A percentile compares a stretch with the other conserved stretches of the same genome.
These are phyloP conservation scores for Nymphalis c-album DNA, from an alignment of 2,888 invertebrate species.

Conservation along the genomic window DNA sequence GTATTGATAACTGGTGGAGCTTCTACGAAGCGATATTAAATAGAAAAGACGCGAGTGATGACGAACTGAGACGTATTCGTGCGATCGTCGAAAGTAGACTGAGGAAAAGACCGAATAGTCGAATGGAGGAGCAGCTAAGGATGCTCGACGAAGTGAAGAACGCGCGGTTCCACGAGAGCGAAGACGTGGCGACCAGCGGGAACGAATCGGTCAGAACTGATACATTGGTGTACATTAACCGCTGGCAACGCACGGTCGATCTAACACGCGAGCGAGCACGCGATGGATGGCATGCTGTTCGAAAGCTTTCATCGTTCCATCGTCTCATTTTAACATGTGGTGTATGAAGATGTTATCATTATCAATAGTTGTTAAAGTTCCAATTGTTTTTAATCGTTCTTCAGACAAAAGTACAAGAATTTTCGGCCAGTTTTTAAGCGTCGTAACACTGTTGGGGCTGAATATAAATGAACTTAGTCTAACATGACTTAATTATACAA, in stretches of 20 bases:
- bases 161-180: constrained; percentile 62
- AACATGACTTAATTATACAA: too few species aligned
- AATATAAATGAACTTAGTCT: too few species aligned
- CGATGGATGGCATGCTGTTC: constrained; percentile 45
- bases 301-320: constrained; percentile 28
- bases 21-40: constrained; percentile 71
- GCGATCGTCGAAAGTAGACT: constrained; percentile 56
- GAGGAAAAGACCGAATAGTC: constrained; percentile 57
- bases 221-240: constrained; percentile 44
- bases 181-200: constrained; percentile 58
- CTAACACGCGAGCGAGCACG: constrained; percentile 46
- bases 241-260: constrained; percentile 42
- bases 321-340: constrained; percentile 40
- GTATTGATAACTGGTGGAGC: constrained; percentile 76
- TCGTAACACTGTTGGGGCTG: too few species aligned
- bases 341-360: constrained; percentile 37
- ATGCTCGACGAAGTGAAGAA: constrained; percentile 69
- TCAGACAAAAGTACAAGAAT: too few species aligned
- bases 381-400: background rate
- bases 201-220: constrained; percentile 72
- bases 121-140: constrained; percentile 68
- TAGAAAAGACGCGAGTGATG: constrained; percentile 54
- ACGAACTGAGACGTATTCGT: constrained; percentile 57
- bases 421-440: too few species aligned
- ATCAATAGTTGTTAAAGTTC: constrained; percentile 22